phyloP scores from a whole-genome alignment of 2,888 invertebrate species.

The Agelastica alni region DNA sequence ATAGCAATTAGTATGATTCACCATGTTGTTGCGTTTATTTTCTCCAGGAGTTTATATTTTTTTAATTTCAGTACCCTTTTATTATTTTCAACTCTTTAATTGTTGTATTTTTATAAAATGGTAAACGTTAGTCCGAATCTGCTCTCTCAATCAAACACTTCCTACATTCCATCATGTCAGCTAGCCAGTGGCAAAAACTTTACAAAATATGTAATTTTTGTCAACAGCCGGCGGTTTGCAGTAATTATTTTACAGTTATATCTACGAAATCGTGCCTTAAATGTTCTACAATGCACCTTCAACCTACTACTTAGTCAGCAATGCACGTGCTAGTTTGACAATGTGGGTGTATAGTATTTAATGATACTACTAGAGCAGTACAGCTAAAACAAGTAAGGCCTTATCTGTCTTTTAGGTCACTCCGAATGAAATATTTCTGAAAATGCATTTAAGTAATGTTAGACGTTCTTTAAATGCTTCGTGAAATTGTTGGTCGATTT shows the following conservation, averaged over 20 bases:
- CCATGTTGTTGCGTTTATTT: too few species aligned
- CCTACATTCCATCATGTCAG: slow-evolving; percentile 51
- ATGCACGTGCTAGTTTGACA: slow-evolving; percentile 33
- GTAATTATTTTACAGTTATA: slow-evolving; percentile 41
- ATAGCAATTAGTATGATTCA: too few species aligned
- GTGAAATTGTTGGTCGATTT: too few species aligned
- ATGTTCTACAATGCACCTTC: slow-evolving; percentile 41
- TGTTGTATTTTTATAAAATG: not conserved
- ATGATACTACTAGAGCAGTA: slow-evolving; percentile 32
- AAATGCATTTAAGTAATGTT: not conserved
- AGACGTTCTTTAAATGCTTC: not conserved
- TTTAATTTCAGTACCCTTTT: too few species aligned
- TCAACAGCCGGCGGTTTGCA: slow-evolving; percentile 39
- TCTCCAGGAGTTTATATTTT: too few species aligned
- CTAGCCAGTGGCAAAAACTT: slow-evolving; percentile 41
- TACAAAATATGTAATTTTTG: slow-evolving; percentile 47
- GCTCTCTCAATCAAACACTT: slow-evolving; percentile 34
- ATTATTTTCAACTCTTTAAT: not conserved
- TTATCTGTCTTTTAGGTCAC: slow-evolving; percentile 17
- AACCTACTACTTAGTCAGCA: slow-evolving; percentile 30
- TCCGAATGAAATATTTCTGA: slow-evolving; percentile 3
- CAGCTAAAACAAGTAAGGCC: slow-evolving; percentile 24
- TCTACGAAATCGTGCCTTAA: slow-evolving; percentile 42
- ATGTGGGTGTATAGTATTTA: slow-evolving; percentile 35
- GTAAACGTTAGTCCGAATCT: slow-evolving; percentile 7